These are phyloP conservation scores for Cottoperca gobio DNA, from an alignment of 2,797 vertebrate genomes.

Conservation along the genomic window DNA sequence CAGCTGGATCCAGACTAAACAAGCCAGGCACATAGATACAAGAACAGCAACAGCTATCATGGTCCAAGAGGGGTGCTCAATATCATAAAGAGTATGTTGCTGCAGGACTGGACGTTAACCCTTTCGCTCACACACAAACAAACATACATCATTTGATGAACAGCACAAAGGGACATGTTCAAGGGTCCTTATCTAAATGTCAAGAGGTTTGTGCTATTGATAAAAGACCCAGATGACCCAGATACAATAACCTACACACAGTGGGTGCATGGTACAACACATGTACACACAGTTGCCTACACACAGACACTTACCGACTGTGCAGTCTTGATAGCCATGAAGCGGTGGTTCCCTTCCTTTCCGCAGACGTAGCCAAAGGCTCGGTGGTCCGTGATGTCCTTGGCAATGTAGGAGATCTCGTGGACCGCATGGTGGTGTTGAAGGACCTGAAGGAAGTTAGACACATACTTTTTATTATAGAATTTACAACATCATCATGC, in stretches of 20 bases:
- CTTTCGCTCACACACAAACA: background rate
- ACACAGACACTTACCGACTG: constrained; percentile 90
- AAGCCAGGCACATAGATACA: constrained; percentile 52
- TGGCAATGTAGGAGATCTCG: constrained; percentile 99
- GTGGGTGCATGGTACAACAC: background rate
- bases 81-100: constrained; percentile 41
- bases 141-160: constrained; percentile 50
- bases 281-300: constrained; percentile 16
- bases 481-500: background rate
- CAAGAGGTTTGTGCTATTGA: constrained; percentile 57
- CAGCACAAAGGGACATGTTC: constrained; percentile 33
- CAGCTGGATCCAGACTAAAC: constrained; percentile 67
- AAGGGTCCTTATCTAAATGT: constrained; percentile 73
- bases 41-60: constrained; percentile 62
- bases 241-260: constrained; percentile 45
- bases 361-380: constrained; percentile 98
- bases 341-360: constrained; percentile 98
- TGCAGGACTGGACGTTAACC: constrained; percentile 19
- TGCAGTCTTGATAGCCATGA: constrained; percentile 98
- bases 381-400: constrained; percentile 98
- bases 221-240: constrained; percentile 49
- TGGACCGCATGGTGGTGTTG: constrained; percentile 98
- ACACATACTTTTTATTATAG: background rate
- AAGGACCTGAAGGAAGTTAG: constrained; percentile 85
- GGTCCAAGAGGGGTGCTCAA: constrained; percentile 43